These are phyloP conservation scores for Dolichopus griseipennis DNA, from an alignment of 2,888 invertebrate species.

Conservation along the genomic window DNA sequence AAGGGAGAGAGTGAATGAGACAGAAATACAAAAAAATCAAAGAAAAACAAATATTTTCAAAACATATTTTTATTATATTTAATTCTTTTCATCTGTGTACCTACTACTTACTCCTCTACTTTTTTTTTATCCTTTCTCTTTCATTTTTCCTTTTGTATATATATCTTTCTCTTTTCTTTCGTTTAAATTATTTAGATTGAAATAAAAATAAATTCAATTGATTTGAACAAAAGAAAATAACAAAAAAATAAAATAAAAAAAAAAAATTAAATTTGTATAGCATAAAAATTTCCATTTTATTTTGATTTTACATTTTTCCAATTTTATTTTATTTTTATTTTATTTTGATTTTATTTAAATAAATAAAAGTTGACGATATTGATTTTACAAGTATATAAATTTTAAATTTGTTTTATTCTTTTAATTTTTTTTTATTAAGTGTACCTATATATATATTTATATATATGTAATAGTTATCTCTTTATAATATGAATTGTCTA, in stretches of 20 bases:
- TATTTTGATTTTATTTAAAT: neutral
- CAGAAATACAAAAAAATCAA: too few relatives aligned
- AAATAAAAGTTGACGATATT: constrained; percentile 4
- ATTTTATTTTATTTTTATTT: too few relatives aligned
- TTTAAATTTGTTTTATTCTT: too few relatives aligned
- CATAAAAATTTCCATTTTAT: constrained; percentile 2
- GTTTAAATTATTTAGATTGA: neutral
- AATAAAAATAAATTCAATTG: constrained; percentile 6
- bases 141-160: neutral
- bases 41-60: neutral
- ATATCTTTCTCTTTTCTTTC: neutral
- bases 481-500: neutral
- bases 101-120: neutral
- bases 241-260: too few relatives aligned
- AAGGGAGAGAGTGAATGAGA: neutral
- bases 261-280: neutral
- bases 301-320: too few relatives aligned
- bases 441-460: neutral
- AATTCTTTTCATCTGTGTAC: constrained; percentile 5
- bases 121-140: too few relatives aligned
- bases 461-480: neutral
- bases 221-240: constrained; percentile 6
- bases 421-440: neutral
- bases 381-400: constrained; percentile 4
- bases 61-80: neutral